Evolutionary conservation across 2,113 vertebrate genomes (phyloP), one percentile per base, ranked within the genome.

Genomic region (Rhinopomastus cyanomelas): DNA sequence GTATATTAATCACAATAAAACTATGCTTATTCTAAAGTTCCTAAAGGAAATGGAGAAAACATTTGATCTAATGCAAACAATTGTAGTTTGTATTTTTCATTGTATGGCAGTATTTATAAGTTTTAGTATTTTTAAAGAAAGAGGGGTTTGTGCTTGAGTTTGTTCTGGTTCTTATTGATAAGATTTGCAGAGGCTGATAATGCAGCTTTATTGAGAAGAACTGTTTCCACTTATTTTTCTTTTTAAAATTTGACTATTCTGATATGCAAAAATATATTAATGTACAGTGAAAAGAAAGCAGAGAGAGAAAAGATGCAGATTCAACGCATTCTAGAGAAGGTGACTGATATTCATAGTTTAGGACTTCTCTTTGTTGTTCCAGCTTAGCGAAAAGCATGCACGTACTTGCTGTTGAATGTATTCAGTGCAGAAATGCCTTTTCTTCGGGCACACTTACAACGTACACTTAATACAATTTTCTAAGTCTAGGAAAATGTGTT

Each of bases 221-320:
- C 13, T 3, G 1, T 56, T 87, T 77, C 32, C 57, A 52, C n/a
- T 67, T 85, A 49, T 93, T 91, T 78, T 94, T 66, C 49, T 78
- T 92, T 92, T 95, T 81, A 80, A 95, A 90, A 91, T 92, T 72
- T 55, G 27, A 87, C 59, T 81, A 34, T 44, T 76, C 91, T 94
- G 46, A 92, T 85, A 80, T 36, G 30, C 21, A 86, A 81, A 92
- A 95, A 16, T 22, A n/a, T 81, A 29, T 67, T 85, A 55, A 59
- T 88, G 18, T 51, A 62, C 5, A 82, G 10, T 61, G 25, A 48
- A 39, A 89, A 29, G 51, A 80, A 59, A 85, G 37, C 12, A 57
- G 49, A 46, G 29, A 71, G 32, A 65, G 39, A 81, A 74, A 46
- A 42, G 34, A 52, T 25, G 34, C 89, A 22, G 17, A 81, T 80